phyloP scores from a whole-genome alignment of 1,140 invertebrate species.

The Tetranychus cinnabarinus region DNA sequence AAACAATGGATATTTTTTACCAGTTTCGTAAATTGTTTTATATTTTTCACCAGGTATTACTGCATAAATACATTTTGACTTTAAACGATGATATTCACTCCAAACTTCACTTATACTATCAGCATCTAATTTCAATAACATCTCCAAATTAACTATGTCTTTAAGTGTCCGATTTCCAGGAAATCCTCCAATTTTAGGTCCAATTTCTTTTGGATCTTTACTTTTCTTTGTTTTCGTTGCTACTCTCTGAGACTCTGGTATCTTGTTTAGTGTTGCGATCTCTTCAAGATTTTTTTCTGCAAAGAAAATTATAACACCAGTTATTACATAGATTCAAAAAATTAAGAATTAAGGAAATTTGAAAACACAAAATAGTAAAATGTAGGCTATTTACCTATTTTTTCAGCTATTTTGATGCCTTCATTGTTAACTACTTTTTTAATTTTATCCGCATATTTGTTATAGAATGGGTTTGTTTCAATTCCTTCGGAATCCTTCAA shows the following conservation, averaged over 20 bases:
- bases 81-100: conserved; percentile 1
- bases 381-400: background rate
- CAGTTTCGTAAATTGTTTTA: background rate
- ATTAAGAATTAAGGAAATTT: background rate
- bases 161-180: background rate
- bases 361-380: background rate
- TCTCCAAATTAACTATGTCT: conserved; percentile 8
- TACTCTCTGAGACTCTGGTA: background rate
- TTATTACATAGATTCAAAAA: background rate
- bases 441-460: conserved; percentile 9
- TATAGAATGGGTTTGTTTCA: conserved; percentile 10
- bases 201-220: background rate
- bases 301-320: background rate
- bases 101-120: conserved; percentile 7
- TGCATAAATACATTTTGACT: conserved; percentile 2
- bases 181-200: background rate
- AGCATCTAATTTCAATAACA: background rate
- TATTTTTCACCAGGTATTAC: conserved; percentile 1
- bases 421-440: background rate
- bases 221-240: background rate
- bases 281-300: background rate
- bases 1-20: conserved; percentile 2
- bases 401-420: background rate
- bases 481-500: background rate
- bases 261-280: background rate